Conservation (phyloP, 2,113 vertebrate species). For the Sapayoa aenigma region DNA sequence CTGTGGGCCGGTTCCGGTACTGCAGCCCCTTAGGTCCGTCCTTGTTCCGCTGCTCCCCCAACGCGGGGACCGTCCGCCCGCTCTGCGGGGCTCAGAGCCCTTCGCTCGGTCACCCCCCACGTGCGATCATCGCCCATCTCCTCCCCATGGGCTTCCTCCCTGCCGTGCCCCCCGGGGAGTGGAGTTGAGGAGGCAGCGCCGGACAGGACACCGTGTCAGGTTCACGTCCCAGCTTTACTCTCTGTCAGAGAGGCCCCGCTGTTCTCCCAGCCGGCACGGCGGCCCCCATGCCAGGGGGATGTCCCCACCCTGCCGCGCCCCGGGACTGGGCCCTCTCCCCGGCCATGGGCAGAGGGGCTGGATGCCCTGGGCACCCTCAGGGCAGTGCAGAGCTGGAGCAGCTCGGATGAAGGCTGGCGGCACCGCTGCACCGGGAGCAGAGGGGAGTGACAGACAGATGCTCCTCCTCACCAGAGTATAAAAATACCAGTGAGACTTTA, state of each 20-base stretch:
- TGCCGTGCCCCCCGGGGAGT: background rate
- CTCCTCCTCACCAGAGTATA: constrained; percentile 69
- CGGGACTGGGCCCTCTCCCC: background rate
- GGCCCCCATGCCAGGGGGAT: accelerated
- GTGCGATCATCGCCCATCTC: background rate
- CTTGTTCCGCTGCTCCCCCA: too few species aligned
- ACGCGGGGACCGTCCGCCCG: too few species aligned
- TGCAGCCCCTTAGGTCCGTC: too few species aligned
- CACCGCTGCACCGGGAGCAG: constrained; percentile 77
- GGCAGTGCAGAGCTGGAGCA: background rate
- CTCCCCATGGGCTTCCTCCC: background rate
- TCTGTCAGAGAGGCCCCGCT: background rate
- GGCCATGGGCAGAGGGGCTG: background rate
- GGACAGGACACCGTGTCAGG: background rate
- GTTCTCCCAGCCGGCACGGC: too few species aligned
- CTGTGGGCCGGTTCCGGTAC: too few species aligned
- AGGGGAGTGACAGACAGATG: constrained; percentile 27
- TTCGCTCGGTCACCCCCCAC: background rate
- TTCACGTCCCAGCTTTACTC: background rate
- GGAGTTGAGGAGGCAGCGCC: background rate
- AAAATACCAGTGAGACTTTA: constrained; percentile 77
- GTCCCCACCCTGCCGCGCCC: background rate
- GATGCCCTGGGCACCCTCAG: background rate
- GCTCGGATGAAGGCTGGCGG: accelerated
- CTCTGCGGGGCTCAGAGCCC: background rate